These are phyloP conservation scores for Proterorhinus semilunaris DNA, from an alignment of 2,113 vertebrate species.

Conservation along the genomic window DNA sequence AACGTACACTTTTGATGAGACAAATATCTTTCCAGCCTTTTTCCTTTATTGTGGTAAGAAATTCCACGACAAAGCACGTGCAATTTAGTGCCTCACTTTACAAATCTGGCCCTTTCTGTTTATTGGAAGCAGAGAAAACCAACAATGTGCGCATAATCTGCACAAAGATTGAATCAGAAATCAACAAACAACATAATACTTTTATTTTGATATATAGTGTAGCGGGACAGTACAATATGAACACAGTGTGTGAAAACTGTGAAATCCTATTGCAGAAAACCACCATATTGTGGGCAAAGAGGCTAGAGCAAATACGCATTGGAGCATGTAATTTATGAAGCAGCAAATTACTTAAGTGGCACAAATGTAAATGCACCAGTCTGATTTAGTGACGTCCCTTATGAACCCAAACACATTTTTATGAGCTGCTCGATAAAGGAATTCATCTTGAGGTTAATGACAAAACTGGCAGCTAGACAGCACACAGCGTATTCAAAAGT, in stretches of 20 bases:
- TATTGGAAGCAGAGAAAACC: too few relatives aligned
- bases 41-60: too few relatives aligned
- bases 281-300: neutral
- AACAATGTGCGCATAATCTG: too few relatives aligned
- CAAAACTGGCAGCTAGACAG: constrained; percentile 9
- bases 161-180: too few relatives aligned
- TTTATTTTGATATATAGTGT: too few relatives aligned
- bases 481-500: neutral
- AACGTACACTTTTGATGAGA: too few relatives aligned
- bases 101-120: too few relatives aligned
- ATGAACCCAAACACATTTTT: constrained; percentile 15
- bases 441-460: constrained; percentile 11
- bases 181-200: too few relatives aligned
- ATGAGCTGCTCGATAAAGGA: constrained; percentile 4
- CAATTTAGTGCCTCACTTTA: too few relatives aligned
- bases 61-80: too few relatives aligned
- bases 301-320: constrained; percentile 5
- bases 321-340: constrained; percentile 27
- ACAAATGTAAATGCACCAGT: constrained; percentile 12
- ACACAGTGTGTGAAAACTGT: too few relatives aligned
- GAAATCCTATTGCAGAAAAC: neutral
- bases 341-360: constrained; percentile 25
- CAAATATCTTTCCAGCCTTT: too few relatives aligned
- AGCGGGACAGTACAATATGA: neutral
- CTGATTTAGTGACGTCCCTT: constrained; percentile 21